Conservation (phyloP, 2,888 invertebrate genomes). For the Galerucella calmariensis region DNA sequence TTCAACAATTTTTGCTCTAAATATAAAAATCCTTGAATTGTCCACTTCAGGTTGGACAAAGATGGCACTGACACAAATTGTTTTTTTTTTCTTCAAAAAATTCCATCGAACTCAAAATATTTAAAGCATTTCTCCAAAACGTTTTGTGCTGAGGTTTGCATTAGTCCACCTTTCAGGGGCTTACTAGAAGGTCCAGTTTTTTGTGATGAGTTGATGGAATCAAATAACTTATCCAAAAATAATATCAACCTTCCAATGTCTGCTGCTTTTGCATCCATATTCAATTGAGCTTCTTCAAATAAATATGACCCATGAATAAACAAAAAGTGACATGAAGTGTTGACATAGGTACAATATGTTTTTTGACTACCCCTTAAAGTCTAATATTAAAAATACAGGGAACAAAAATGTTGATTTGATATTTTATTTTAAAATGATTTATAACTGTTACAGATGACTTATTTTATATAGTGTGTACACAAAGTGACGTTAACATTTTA, state of each 20-base stretch:
- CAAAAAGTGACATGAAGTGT: background rate
- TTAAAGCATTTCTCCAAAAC: slow-evolving; percentile 22
- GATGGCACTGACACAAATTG: slow-evolving; percentile 17
- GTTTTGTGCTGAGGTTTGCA: slow-evolving; percentile 15
- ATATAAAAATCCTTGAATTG: slow-evolving; percentile 25
- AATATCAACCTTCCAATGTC: slow-evolving; percentile 8
- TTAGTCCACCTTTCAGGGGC: slow-evolving; percentile 22
- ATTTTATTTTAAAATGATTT: background rate
- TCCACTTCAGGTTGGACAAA: slow-evolving; percentile 20
- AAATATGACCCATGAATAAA: background rate
- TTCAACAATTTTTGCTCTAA: slow-evolving; percentile 4
- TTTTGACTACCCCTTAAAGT: background rate
- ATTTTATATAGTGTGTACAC: no score
- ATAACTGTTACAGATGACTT: no score
- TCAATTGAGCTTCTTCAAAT: background rate
- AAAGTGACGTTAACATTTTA: background rate
- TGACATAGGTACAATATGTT: background rate
- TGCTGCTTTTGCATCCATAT: background rate
- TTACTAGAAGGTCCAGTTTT: slow-evolving; percentile 24
- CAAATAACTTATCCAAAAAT: slow-evolving; percentile 29
- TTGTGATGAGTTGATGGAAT: slow-evolving; percentile 21
- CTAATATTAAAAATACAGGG: background rate
- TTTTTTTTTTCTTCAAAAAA: slow-evolving; percentile 10
- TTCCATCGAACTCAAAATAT: slow-evolving; percentile 11
- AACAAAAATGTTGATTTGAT: background rate